These are phyloP conservation scores for Vulpes ferrilata DNA, from an alignment of 2,113 vertebrate genomes.

Conservation along the genomic window DNA sequence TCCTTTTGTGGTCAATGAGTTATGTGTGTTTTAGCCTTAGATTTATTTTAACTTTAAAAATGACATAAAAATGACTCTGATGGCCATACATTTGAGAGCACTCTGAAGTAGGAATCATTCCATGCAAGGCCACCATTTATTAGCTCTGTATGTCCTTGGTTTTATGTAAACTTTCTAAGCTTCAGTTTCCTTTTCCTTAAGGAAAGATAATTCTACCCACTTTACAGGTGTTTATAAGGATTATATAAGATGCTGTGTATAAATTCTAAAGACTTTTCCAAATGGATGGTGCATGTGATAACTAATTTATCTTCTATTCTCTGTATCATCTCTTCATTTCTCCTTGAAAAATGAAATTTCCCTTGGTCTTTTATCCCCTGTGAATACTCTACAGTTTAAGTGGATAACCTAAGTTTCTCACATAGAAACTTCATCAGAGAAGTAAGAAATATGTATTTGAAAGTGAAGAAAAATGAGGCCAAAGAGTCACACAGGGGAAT, in stretches of 20 bases:
- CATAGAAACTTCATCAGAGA: conserved; percentile 45
- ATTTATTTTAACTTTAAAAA: conserved; percentile 43
- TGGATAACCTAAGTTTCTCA: conserved; percentile 54
- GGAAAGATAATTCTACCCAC: background rate
- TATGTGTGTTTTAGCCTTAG: background rate
- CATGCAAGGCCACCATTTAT: background rate
- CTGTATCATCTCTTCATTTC: conserved; percentile 9
- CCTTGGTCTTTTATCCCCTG: background rate
- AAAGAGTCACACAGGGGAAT: background rate
- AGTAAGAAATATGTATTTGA: conserved; percentile 63
- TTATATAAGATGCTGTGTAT: background rate
- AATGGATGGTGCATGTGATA: background rate
- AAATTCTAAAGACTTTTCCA: conserved; percentile 18
- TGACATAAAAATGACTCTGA: background rate
- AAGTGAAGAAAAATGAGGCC: conserved; percentile 43
- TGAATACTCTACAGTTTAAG: conserved; percentile 33
- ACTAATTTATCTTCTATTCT: conserved; percentile 66
- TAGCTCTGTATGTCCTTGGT: background rate
- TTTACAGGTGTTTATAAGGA: background rate
- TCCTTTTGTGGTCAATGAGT: background rate
- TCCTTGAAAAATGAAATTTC: conserved; percentile 64
- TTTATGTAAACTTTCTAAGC: background rate
- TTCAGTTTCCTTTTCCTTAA: conserved; percentile 41
- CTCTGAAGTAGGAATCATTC: background rate
- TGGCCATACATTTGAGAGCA: background rate